Evolutionary conservation across 2,797 vertebrate species (phyloP).

Genomic region (Dermochelys coriacea): DNA sequence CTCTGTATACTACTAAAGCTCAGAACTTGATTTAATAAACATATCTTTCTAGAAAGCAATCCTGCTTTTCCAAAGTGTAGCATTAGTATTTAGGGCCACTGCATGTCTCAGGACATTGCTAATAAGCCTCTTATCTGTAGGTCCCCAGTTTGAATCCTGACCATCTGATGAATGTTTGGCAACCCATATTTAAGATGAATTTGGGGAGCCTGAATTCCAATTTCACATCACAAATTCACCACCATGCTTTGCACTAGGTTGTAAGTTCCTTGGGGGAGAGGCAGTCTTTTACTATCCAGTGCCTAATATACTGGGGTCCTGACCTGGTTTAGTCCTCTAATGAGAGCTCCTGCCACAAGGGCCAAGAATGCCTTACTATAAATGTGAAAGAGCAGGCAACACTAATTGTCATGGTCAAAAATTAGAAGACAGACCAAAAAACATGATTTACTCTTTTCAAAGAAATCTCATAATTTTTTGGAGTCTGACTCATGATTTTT

Average conservation of each 20-base stretch:
- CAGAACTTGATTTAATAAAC: neutral
- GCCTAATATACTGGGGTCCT: fast-evolving
- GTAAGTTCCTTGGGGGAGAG: neutral
- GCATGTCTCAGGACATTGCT: neutral
- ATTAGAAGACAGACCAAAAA: neutral
- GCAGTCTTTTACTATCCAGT: neutral
- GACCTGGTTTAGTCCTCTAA: neutral
- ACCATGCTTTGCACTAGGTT: neutral
- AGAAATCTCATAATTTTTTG: neutral
- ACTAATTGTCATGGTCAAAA: neutral
- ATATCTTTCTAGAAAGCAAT: neutral
- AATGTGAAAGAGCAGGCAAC: neutral
- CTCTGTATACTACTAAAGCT: neutral
- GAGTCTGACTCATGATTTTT: neutral
- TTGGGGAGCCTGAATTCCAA: neutral
- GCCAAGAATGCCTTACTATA: neutral
- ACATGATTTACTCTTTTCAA: neutral
- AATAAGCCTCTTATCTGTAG: neutral
- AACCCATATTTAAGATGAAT: neutral
- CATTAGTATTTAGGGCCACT: neutral
- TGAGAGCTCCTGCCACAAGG: neutral
- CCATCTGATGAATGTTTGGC: neutral
- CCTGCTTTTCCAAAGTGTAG: neutral
- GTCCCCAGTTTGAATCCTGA: neutral
- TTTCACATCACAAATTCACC: neutral